phyloP scores from a whole-genome alignment of 1,140 invertebrate species.

The Drosophila truncata region DNA sequence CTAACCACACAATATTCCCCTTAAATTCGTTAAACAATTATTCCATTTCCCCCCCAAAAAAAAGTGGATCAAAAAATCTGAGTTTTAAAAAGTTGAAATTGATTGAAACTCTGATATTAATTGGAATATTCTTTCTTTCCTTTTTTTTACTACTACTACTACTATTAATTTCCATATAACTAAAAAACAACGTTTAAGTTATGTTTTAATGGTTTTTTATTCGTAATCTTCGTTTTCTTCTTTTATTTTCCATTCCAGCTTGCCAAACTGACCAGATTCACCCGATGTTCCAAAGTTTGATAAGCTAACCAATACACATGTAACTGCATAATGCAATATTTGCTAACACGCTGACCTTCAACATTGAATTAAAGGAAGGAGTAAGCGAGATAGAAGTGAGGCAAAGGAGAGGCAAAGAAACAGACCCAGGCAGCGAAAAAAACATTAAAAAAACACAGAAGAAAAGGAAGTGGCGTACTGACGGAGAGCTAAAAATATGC shows the following conservation, averaged over 20 bases:
- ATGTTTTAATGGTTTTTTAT: too few species aligned
- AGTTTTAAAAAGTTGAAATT: too few species aligned
- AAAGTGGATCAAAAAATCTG: too few species aligned
- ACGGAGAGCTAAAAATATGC: conserved; percentile 68
- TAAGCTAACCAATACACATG: conserved; percentile 26
- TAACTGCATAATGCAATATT: conserved; percentile 70
- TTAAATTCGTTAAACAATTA: too few species aligned
- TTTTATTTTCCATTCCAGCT: neutral
- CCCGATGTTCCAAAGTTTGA: conserved; percentile 46
- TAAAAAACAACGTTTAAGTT: too few species aligned
- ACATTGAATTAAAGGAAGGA: conserved; percentile 65
- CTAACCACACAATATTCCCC: too few species aligned
- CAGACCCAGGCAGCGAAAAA: conserved; percentile 33
- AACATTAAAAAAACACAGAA: conserved; percentile 17
- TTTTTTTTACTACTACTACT: neutral
- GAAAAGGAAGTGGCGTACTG: conserved; percentile 44
- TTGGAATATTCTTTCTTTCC: neutral
- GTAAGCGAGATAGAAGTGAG: conserved; percentile 16
- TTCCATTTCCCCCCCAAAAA: too few species aligned
- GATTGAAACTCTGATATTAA: neutral
- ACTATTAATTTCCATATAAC: too few species aligned
- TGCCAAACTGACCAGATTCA: conserved; percentile 5
- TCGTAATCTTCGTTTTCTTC: too few species aligned
- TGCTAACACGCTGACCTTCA: conserved; percentile 80
- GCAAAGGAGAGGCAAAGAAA: conserved; percentile 17